Conservation (phyloP, 2,888 invertebrate species). For the Noctua janthina region DNA sequence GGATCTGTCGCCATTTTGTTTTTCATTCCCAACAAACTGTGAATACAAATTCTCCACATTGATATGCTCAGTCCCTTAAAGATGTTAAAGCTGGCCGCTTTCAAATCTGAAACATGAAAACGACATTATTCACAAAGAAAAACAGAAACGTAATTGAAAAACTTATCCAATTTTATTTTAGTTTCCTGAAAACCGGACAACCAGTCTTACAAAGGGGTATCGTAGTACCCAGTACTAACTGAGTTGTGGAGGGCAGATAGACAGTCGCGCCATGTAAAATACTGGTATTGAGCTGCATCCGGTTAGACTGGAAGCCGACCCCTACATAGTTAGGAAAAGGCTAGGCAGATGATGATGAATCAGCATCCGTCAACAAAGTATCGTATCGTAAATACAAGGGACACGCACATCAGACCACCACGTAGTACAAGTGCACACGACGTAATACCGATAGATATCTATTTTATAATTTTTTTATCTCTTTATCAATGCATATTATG, state of each 20-base stretch:
- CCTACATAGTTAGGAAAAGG: neutral
- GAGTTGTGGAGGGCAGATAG: neutral
- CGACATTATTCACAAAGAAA: too few species aligned
- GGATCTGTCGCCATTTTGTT: too few species aligned
- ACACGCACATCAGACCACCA: neutral
- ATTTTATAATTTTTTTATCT: slow-evolving; percentile 35
- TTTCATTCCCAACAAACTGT: too few species aligned
- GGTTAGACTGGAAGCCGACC: neutral
- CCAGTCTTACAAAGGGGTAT: neutral
- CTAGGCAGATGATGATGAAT: neutral
- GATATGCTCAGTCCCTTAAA: too few species aligned
- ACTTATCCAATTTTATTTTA: too few species aligned
- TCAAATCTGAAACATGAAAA: too few species aligned
- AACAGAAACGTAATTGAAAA: too few species aligned
- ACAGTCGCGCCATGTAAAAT: neutral
- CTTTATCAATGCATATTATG: slow-evolving; percentile 7
- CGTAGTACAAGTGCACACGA: neutral
- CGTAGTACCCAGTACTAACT: neutral
- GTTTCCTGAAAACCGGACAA: neutral
- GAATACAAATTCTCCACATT: too few species aligned
- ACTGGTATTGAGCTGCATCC: neutral
- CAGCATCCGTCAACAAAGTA: neutral
- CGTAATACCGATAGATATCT: slow-evolving; percentile 32
- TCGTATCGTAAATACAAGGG: slow-evolving; percentile 4
- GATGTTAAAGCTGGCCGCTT: too few species aligned